phyloP scores from a whole-genome alignment of 2,113 vertebrate species.

The Daubentonia madagascariensis region DNA sequence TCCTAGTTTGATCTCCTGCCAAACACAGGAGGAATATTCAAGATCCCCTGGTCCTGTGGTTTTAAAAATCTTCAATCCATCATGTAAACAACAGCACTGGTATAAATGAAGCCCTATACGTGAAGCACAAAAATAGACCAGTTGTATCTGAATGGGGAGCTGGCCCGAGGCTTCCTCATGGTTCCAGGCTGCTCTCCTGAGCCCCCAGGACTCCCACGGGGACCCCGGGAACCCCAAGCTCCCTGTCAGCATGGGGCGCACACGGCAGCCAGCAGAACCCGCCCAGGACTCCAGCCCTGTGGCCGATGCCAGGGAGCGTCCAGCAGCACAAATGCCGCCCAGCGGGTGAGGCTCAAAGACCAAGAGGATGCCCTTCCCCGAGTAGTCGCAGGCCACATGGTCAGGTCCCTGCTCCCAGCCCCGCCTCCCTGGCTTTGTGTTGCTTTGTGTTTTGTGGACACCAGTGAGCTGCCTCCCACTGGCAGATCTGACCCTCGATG shows the following conservation, averaged over 20 bases:
- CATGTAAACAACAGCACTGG: accelerated
- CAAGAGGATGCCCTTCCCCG: no score
- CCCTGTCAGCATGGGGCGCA: not conserved
- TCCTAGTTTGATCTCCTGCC: not conserved
- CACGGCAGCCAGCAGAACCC: accelerated
- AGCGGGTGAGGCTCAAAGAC: accelerated
- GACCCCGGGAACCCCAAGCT: not conserved
- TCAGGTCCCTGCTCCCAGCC: not conserved
- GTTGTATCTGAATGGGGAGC: accelerated
- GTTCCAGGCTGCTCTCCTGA: accelerated
- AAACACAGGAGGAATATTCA: accelerated
- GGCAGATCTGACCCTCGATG: not conserved
- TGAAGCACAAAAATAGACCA: not conserved
- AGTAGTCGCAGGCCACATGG: accelerated
- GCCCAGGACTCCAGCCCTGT: not conserved
- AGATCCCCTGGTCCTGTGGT: no score
- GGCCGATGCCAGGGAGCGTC: not conserved
- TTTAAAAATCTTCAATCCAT: not conserved
- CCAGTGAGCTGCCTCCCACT: accelerated
- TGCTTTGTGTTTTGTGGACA: no score
- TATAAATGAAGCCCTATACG: not conserved
- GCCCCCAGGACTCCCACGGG: not conserved
- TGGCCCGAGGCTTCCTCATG: accelerated
- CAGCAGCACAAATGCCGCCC: accelerated
- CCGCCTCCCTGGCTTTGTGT: not conserved